Conservation (phyloP, 2,113 vertebrate species). For the Spilogale gracilis region DNA sequence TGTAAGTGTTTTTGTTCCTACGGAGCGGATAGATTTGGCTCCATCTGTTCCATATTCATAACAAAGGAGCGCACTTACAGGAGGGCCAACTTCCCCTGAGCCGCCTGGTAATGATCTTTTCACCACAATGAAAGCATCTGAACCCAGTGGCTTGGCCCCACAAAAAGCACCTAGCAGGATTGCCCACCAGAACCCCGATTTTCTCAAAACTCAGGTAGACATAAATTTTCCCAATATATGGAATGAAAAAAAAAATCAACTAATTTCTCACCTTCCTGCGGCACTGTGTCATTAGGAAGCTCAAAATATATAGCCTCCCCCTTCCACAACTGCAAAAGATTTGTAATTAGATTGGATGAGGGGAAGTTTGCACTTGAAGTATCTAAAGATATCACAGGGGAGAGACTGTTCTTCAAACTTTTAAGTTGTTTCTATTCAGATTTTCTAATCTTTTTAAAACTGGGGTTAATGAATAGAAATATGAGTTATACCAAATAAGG, state of each 20-base stretch:
- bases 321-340: constrained; percentile 56
- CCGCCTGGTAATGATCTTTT: constrained; percentile 90
- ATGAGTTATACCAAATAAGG: constrained; percentile 78
- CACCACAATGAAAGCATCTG: constrained; percentile 88
- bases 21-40: constrained; percentile 92
- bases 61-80: constrained; percentile 91
- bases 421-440: constrained; percentile 72
- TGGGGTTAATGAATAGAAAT: constrained; percentile 83
- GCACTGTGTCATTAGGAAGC: constrained; percentile 42
- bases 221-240: constrained; percentile 58
- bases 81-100: constrained; percentile 87
- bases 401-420: constrained; percentile 73
- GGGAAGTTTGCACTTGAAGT: constrained; percentile 46
- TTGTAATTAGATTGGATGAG: constrained; percentile 62
- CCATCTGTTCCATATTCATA: constrained; percentile 94
- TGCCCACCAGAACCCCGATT: constrained; percentile 77
- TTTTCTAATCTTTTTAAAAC: constrained; percentile 80
- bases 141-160: constrained; percentile 85
- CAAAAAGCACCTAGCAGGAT: constrained; percentile 79
- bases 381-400: constrained; percentile 55
- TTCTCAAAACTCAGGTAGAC: constrained; percentile 80
- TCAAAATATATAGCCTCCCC: constrained; percentile 48
- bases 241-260: constrained; percentile 29
- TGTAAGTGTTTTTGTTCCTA: constrained; percentile 93
- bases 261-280: neutral